Evolutionary conservation across 2,113 vertebrate genomes (phyloP).

Genomic region (Mus spicilegus): DNA sequence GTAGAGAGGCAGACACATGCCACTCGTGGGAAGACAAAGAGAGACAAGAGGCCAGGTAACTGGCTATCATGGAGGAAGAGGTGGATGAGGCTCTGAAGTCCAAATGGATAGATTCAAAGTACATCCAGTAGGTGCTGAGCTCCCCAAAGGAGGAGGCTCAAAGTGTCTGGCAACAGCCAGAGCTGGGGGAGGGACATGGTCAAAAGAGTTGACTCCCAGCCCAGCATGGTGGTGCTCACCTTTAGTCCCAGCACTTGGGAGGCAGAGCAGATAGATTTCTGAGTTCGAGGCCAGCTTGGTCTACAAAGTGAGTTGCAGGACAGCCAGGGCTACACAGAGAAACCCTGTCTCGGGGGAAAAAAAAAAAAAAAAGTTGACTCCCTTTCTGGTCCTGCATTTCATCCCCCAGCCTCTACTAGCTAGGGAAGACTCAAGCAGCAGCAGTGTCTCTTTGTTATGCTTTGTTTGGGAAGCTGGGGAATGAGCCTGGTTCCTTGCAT

Average conservation of each 20-base stretch:
- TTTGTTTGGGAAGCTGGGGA: neutral
- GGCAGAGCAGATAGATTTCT: too few relatives aligned
- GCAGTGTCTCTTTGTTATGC: neutral
- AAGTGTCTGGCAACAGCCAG: too few relatives aligned
- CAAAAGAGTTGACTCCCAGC: too few relatives aligned
- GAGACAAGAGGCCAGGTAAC: neutral
- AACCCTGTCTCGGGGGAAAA: too few relatives aligned
- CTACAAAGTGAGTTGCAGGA: too few relatives aligned
- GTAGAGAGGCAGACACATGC: neutral
- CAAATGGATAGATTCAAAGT: too few relatives aligned
- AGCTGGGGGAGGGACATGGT: neutral
- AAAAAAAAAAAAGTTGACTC: too few relatives aligned
- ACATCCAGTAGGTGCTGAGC: neutral
- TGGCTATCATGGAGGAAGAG: neutral
- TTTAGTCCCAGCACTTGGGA: too few relatives aligned
- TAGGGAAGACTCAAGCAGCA: neutral
- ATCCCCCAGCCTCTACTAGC: too few relatives aligned
- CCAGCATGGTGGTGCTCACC: too few relatives aligned
- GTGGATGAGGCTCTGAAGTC: neutral
- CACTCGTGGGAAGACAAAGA: neutral
- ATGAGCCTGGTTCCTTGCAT: neutral
- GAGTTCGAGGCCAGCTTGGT: too few relatives aligned
- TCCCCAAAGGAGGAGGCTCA: neutral
- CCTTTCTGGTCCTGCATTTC: neutral
- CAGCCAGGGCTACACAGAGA: too few relatives aligned